Evolutionary conservation across 2,113 vertebrate species (phyloP).

Genomic region (Rhabdomys dilectus): DNA sequence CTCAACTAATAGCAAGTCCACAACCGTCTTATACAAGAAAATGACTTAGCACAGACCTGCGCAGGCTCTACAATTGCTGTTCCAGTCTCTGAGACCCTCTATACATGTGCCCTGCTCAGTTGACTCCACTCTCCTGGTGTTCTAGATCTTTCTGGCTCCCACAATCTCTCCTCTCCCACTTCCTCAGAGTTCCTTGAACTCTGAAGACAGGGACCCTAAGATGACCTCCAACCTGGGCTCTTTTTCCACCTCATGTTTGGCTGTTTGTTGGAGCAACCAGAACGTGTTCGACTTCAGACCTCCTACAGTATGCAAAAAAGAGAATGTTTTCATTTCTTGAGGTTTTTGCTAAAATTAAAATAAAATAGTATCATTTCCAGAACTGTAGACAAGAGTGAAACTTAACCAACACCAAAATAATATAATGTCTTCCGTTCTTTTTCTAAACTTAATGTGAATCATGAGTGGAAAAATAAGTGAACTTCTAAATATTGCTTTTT

Average conservation of each 20-base stretch:
- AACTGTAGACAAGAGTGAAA: neutral
- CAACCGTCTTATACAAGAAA: neutral
- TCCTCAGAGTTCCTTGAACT: neutral
- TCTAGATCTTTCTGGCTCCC: neutral
- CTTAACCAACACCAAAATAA: conserved; percentile 32
- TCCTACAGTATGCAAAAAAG: neutral
- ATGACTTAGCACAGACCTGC: neutral
- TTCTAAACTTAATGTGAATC: neutral
- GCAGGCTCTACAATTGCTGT: neutral
- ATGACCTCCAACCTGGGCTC: neutral
- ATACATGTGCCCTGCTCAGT: neutral
- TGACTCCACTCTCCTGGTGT: neutral
- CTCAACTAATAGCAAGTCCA: neutral
- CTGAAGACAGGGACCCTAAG: neutral
- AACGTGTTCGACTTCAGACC: neutral
- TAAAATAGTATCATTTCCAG: neutral
- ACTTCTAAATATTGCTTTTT: neutral
- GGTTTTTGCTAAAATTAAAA: conserved; percentile 53
- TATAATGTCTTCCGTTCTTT: neutral
- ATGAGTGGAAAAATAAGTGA: neutral
- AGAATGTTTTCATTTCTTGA: conserved; percentile 45
- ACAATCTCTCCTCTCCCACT: neutral
- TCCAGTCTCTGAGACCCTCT: neutral
- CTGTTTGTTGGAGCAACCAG: neutral
- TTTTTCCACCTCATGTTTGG: neutral